These are phyloP conservation scores for Diachasma alloeum DNA, from an alignment of 1,140 invertebrate genomes.

Conservation along the genomic window DNA sequence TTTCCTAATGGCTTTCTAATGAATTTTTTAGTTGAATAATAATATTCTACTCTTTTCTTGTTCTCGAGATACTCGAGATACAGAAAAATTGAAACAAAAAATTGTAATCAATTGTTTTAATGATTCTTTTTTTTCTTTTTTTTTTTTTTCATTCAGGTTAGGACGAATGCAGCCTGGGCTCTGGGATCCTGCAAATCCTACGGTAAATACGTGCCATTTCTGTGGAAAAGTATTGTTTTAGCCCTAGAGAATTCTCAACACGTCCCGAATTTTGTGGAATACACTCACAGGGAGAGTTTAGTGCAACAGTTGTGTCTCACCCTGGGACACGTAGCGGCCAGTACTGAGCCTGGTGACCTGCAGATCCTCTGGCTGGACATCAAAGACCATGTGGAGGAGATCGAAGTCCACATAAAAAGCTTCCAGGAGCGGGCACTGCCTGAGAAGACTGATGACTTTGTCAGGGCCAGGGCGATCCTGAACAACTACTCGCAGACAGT, in stretches of 20 bases:
- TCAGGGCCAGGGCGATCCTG: slow-evolving; percentile 52
- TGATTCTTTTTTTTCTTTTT: too few species aligned
- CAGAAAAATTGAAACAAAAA: too few species aligned
- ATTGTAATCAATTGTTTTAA: too few species aligned
- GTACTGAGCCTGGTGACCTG: slow-evolving; percentile 51
- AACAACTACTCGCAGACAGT: slow-evolving; percentile 44
- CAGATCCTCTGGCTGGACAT: slow-evolving; percentile 55
- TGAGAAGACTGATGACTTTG: slow-evolving; percentile 59
- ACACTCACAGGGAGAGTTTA: slow-evolving; percentile 80
- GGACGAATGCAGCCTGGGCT: slow-evolving; percentile 83
- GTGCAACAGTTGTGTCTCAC: slow-evolving; percentile 69
- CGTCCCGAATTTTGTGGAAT: slow-evolving; percentile 81
- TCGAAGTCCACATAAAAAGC: slow-evolving; percentile 52
- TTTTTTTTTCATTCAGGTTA: slow-evolving; percentile 45
- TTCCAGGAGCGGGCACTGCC: slow-evolving; percentile 60
- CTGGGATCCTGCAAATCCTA: slow-evolving; percentile 72
- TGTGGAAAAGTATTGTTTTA: slow-evolving; percentile 76
- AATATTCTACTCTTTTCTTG: too few species aligned
- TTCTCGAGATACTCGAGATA: too few species aligned
- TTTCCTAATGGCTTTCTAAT: too few species aligned
- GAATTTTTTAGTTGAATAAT: too few species aligned
- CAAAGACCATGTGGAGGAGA: slow-evolving; percentile 54
- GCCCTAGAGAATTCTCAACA: slow-evolving; percentile 78
- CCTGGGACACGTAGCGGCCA: slow-evolving; percentile 52
- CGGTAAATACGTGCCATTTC: slow-evolving; percentile 67